Percentiles rank a stretch among this genome's conserved stretches.
Conservation (phyloP, 2,113 vertebrate genomes). For the Grammatotria lemairii region DNA sequence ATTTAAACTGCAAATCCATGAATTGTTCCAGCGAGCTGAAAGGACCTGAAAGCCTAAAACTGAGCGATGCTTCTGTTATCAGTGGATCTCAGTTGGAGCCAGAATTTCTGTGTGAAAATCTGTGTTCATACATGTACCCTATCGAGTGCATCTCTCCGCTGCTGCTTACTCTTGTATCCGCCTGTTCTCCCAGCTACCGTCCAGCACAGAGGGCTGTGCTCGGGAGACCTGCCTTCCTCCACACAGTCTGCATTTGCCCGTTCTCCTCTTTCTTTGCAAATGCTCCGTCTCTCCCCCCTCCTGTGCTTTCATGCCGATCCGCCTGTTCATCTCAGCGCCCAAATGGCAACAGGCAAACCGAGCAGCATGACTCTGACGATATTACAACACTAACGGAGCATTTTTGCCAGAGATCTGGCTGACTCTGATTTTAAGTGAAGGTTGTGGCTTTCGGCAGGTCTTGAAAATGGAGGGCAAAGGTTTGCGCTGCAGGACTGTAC, state of each 20-base stretch:
- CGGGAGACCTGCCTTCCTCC: slow-evolving; percentile 32
- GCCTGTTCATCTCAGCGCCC: slow-evolving; percentile 39
- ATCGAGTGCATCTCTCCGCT: background rate
- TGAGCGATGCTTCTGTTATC: background rate
- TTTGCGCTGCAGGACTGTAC: background rate
- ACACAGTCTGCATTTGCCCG: slow-evolving; percentile 30
- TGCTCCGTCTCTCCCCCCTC: background rate
- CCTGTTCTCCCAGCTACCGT: background rate
- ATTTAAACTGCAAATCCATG: background rate
- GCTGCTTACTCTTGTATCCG: background rate
- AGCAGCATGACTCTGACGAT: slow-evolving; percentile 5
- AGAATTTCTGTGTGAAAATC: background rate
- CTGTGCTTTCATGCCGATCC: slow-evolving; percentile 24
- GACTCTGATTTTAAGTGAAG: background rate
- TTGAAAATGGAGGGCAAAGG: background rate
- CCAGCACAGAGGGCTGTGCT: slow-evolving; percentile 3
- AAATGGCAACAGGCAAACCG: slow-evolving; percentile 38
- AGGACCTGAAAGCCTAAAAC: background rate
- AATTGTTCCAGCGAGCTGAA: background rate
- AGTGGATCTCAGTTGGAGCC: fast-evolving
- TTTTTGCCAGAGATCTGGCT: background rate
- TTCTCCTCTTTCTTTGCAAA: background rate
- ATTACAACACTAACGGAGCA: background rate
- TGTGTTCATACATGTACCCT: background rate
- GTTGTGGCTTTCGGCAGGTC: background rate